These are phyloP conservation scores for Meteorus cinctellus DNA, from an alignment of 2,888 invertebrate species.

Conservation along the genomic window DNA sequence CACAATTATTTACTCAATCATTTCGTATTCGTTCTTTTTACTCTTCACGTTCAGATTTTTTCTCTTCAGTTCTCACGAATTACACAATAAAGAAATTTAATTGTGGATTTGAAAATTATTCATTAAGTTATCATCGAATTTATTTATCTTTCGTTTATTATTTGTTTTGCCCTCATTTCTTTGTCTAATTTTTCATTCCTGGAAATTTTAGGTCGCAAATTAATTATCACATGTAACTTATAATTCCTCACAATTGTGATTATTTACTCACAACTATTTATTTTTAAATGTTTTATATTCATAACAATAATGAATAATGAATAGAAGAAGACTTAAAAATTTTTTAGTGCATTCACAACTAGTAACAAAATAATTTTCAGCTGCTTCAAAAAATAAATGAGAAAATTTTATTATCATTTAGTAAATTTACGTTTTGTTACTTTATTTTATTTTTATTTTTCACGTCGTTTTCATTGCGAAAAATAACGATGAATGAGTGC, in stretches of 20 bases:
- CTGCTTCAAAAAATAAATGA: not conserved
- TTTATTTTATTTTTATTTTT: too few relatives aligned
- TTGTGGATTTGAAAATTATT: too few relatives aligned
- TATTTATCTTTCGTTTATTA: too few relatives aligned
- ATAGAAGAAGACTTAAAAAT: not conserved
- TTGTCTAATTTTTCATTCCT: not conserved
- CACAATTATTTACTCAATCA: slow-evolving; percentile 6
- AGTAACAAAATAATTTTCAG: not conserved
- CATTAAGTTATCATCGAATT: too few relatives aligned
- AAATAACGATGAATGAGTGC: too few relatives aligned
- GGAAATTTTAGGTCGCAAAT: slow-evolving; percentile 16
- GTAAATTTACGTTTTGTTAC: too few relatives aligned
- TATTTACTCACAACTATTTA: not conserved
- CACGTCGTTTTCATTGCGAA: too few relatives aligned
- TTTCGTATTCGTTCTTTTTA: not conserved
- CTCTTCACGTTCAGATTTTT: not conserved
- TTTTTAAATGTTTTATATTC: not conserved
- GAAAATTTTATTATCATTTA: not conserved
- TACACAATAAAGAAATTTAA: too few relatives aligned
- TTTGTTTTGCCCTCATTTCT: not conserved
- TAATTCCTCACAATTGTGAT: not conserved
- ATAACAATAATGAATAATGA: not conserved
- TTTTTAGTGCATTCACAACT: not conserved
- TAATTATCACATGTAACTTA: slow-evolving; percentile 16
- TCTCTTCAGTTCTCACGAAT: not conserved